Conservation (phyloP, 1,140 invertebrate genomes). For the Pogonognathellus flavescens region DNA sequence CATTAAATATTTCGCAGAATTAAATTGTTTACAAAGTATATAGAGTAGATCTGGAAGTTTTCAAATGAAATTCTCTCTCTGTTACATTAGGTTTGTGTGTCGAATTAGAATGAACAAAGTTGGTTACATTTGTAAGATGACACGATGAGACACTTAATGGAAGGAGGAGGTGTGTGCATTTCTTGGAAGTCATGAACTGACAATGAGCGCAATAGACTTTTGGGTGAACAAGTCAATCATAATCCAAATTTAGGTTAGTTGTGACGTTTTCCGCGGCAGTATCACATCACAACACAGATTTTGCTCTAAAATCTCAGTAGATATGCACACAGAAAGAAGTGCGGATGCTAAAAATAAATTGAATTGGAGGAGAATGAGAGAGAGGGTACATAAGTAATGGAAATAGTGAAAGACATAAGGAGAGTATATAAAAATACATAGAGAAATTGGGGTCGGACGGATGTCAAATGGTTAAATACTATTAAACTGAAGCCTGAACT, state of each 20-base stretch:
- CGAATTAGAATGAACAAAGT: background rate
- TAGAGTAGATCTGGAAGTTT: too few relatives aligned
- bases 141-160: background rate
- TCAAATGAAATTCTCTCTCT: too few relatives aligned
- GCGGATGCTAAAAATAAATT: conserved; percentile 32
- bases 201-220: conserved; percentile 25
- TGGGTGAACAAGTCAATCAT: conserved; percentile 36
- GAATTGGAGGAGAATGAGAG: background rate
- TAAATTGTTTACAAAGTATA: too few relatives aligned
- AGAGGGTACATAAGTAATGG: background rate
- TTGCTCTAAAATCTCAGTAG: conserved; percentile 5
- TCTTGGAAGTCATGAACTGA: background rate
- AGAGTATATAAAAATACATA: conserved; percentile 15
- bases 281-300: conserved; percentile 33
- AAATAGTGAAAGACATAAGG: background rate
- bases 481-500: background rate
- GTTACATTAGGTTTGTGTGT: background rate
- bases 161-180: background rate
- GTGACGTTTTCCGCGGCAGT: conserved; percentile 23
- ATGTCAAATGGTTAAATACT: background rate
- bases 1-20: too few relatives aligned
- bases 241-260: conserved; percentile 34
- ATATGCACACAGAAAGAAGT: background rate
- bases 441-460: conserved; percentile 14
- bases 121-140: background rate